Percentiles rank a stretch among this genome's conserved stretches.
Evolutionary conservation across 2,113 vertebrate genomes (phyloP).

Genomic region (Sinocyclocheilus maitianheensis): DNA sequence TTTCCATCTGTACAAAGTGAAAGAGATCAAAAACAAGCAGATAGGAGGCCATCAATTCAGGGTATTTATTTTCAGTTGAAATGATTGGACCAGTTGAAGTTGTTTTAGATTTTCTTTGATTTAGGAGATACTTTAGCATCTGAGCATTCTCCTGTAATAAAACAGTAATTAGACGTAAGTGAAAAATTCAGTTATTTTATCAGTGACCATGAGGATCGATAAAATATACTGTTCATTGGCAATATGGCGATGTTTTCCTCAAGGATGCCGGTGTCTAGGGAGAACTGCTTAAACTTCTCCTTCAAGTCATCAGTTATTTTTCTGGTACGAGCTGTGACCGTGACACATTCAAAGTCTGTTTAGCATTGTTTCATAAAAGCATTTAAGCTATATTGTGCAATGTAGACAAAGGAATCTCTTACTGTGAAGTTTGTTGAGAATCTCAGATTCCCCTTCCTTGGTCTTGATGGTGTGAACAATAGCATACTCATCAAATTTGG

Average conservation of each 20-base stretch:
- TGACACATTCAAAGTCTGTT: conserved; percentile 16
- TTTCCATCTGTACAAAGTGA: background rate
- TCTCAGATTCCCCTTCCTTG: conserved; percentile 58
- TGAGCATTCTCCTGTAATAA: conserved; percentile 43
- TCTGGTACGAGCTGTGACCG: conserved; percentile 73
- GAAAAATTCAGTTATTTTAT: background rate
- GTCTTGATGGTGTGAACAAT: conserved; percentile 78
- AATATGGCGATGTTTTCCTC: conserved; percentile 75
- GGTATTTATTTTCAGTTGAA: background rate
- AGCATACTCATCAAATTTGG: conserved; percentile 75
- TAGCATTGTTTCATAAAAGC: background rate
- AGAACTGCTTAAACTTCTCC: conserved; percentile 75
- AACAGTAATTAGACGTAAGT: conserved; percentile 5
- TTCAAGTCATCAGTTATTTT: conserved; percentile 59
- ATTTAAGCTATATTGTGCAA: background rate
- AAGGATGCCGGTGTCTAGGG: conserved; percentile 69
- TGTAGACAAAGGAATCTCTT: conserved; percentile 43
- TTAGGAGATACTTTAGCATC: background rate
- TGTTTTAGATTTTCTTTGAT: background rate
- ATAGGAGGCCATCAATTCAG: background rate
- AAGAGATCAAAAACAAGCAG: background rate
- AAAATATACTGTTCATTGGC: conserved; percentile 69
- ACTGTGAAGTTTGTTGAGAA: conserved; percentile 84
- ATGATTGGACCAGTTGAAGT: background rate
- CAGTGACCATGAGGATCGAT: background rate